These are phyloP conservation scores for Chelonus insularis DNA, from an alignment of 1,140 invertebrate species.

Conservation along the genomic window DNA sequence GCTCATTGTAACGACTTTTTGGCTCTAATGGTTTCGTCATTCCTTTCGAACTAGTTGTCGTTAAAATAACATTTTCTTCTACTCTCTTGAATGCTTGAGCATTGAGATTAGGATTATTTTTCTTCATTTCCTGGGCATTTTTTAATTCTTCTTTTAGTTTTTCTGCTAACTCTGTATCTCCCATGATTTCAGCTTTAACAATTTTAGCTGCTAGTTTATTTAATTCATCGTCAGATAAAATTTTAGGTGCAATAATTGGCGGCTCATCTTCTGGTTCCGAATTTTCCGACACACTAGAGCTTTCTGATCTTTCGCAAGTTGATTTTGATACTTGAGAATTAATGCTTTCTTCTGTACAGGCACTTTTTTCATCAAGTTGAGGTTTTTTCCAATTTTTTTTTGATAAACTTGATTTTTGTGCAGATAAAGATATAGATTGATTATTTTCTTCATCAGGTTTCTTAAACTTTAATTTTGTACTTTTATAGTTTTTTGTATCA, in stretches of 20 bases:
- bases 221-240: conserved; percentile 77
- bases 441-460: conserved; percentile 53
- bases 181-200: conserved; percentile 89
- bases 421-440: conserved; percentile 5
- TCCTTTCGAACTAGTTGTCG: conserved; percentile 71
- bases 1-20: conserved; percentile 39
- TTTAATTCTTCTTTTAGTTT: conserved; percentile 78
- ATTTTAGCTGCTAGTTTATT: conserved; percentile 86
- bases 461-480: conserved; percentile 53
- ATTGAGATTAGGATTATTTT: conserved; percentile 45
- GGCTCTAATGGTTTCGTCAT: conserved; percentile 60
- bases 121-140: conserved; percentile 65
- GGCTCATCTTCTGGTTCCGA: conserved; percentile 33
- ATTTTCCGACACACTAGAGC: conserved; percentile 24
- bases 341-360: conserved; percentile 4
- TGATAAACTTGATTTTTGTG: conserved; percentile 9
- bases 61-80: conserved; percentile 71
- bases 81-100: conserved; percentile 26
- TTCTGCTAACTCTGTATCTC: conserved; percentile 69
- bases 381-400: conserved; percentile 44
- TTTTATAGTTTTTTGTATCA: conserved; percentile 34
- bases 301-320: conserved; percentile 19
- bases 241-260: not conserved
- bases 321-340: conserved; percentile 20
- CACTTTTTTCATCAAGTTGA: conserved; percentile 20